A percentile compares a stretch with the other conserved stretches of the same genome.
These are phyloP conservation scores for Melanophora roralis DNA, from an alignment of 2,888 invertebrate species.

Conservation along the genomic window DNA sequence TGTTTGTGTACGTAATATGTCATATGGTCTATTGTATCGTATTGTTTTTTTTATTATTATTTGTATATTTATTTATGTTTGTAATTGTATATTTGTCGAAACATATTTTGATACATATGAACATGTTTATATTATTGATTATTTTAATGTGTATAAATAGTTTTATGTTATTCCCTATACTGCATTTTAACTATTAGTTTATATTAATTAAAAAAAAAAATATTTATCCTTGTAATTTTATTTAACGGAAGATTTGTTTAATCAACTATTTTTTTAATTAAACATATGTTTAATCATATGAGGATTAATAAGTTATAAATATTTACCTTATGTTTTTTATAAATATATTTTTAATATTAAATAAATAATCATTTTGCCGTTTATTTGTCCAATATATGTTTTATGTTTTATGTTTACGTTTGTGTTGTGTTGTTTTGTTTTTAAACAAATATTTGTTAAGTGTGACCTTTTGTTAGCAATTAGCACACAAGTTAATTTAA, in stretches of 20 bases:
- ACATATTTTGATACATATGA: not conserved
- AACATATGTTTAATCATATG: not conserved
- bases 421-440: too few species aligned
- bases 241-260: too few species aligned
- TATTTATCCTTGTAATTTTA: too few species aligned
- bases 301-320: not conserved
- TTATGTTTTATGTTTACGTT: too few species aligned
- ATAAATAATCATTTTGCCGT: slow-evolving; percentile 36
- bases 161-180: not conserved
- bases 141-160: slow-evolving; percentile 10
- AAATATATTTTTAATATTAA: slow-evolving; percentile 17
- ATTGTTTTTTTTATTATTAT: slow-evolving; percentile 9
- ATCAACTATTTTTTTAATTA: slow-evolving; percentile 1
- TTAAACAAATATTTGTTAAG: too few species aligned
- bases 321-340: not conserved
- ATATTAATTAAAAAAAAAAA: not conserved
- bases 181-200: not conserved
- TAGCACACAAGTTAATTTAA: too few species aligned
- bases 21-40: slow-evolving; percentile 20
- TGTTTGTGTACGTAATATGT: slow-evolving; percentile 65
- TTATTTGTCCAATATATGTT: too few species aligned
- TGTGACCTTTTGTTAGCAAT: too few species aligned
- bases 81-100: slow-evolving; percentile 37
- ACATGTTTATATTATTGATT: not conserved
- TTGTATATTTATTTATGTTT: slow-evolving; percentile 28